Evolutionary conservation across 2,113 vertebrate species (phyloP), one percentile per base, ranked within the genome.

Genomic region (Oreotrochilus melanogaster): DNA sequence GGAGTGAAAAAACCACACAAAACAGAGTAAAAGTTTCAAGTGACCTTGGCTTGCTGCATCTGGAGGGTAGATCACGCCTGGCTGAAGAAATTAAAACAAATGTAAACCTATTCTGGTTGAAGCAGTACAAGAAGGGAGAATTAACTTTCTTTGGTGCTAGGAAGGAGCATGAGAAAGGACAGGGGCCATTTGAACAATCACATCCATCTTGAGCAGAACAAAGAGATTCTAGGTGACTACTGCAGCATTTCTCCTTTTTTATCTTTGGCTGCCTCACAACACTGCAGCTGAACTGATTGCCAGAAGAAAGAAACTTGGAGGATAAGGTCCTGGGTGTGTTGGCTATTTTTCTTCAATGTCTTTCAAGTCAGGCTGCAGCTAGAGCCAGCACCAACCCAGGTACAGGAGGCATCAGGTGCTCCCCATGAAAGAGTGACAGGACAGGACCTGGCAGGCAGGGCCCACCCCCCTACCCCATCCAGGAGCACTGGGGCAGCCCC

Each of bases 151-250:
- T 54, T 30, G 14, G 6, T 71, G 61, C 51, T 47, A 58, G 15
- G 14, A 92, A 47, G 1, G 2, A n/a, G 8, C 11, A 78, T 6
- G 5, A 73, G 28, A 85, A 85, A 81, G 60, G 47, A 84, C 37
- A 64, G 2, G 10, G 28, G 86, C 35, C 22, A 35, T 48, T 0
- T 58, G 21, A 88, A n/a, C 0, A 1, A 69, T 23, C 33, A 35
- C 61, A 82, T 33, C 17, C 8, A 71, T 76, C 62, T 18, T 6
- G 2, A 78, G 14, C 5, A 75, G 71, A 87, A 87, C 13, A 18
- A 80, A 78, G 14, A 25, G 9, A 89, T 58, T 47, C 27, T 14
- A 61, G 60, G 33, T 11, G 28, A 81, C 56, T 66, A 5, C 22
- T 43, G 48, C 30, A 85, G 74, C 43, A 31, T 37, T 66, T 81